These are phyloP conservation scores for Ophioninae sp. DNA, from an alignment of 2,888 invertebrate genomes.

Conservation along the genomic window DNA sequence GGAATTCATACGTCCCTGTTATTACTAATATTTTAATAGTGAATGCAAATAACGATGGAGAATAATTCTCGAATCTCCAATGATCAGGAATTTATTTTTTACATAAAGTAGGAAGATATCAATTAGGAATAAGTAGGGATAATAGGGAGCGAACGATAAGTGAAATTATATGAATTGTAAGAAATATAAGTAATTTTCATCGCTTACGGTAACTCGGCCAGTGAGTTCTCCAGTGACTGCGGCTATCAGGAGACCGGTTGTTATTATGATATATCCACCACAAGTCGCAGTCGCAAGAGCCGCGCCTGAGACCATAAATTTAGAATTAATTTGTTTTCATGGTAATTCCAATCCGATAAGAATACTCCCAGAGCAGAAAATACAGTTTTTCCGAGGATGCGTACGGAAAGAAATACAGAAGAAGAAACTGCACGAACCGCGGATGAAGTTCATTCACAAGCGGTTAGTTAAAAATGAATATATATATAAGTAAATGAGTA, in stretches of 20 bases:
- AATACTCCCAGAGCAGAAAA: neutral
- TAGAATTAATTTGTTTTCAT: conserved; percentile 9
- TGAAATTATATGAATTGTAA: neutral
- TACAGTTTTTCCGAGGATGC: neutral
- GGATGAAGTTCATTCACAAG: too few relatives aligned
- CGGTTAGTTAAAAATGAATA: too few relatives aligned
- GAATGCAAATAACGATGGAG: too few relatives aligned
- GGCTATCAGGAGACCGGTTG: conserved; percentile 86
- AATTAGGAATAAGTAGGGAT: too few relatives aligned
- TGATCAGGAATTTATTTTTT: too few relatives aligned
- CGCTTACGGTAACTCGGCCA: conserved; percentile 83
- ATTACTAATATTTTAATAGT: too few relatives aligned
- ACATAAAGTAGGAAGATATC: too few relatives aligned
- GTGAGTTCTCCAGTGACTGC: conserved; percentile 86
- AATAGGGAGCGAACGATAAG: too few relatives aligned
- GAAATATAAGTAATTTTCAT: neutral
- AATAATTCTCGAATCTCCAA: too few relatives aligned
- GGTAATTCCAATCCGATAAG: neutral
- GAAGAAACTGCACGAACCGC: too few relatives aligned
- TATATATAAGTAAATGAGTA: too few relatives aligned
- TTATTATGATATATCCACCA: conserved; percentile 87
- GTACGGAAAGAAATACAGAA: neutral
- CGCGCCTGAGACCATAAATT: conserved; percentile 73
- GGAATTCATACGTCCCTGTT: too few relatives aligned
- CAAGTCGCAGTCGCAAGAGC: conserved; percentile 79